Base-by-base conservation (phyloP, 2,797 vertebrate genomes). In the Setipinna tenuifilis region DNA sequence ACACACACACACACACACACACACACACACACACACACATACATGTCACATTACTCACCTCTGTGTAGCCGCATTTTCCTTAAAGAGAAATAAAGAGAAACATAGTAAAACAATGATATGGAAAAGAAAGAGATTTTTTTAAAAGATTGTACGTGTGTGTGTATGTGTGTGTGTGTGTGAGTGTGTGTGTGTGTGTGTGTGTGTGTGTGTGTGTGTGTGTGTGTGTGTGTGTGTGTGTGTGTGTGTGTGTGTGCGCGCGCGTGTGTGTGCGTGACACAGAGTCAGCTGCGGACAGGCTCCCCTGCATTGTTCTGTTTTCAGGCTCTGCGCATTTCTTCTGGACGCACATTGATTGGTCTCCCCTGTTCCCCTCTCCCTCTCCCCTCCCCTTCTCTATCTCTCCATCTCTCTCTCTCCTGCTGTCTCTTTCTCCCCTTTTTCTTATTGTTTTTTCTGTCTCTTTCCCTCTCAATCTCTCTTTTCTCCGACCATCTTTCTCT, bases 291-390 rank as follows among this genome's bases (percentile, higher is more conserved):
- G 57, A 78, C 82, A 82, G 85, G 65, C 83, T 86, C 71, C 75
- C 17, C 44, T 65, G 44, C 83, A 35, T 82, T 81, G 44, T 61
- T 61, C 81, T 19, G 57, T 50, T 82, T 65, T 80, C 87, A 31
- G 35, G 59, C 48, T 84, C 41, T 84, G 83, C 83, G 78, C 58
- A 23, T 65, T 44, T 48, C 54, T 48, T 82, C 85, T 78, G 31
- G 85, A 86, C 89, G 85, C 88, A 28, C 68, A 88, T 87, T 44
- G 83, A 85, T 88, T 85, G 85, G 89, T 44, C 23, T 58, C 58
- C 81, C 2, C 25, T 23, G 48, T 7, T 0, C 82, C 89, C 62
- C 81, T 82, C 81, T 78, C 23, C 28, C 23, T 80, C 81, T 6
- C 68, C 78, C 65, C 80, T 28, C 3, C 41, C 12, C 54, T 82